A percentile compares a stretch with the other conserved stretches of the same genome.
These are phyloP conservation scores for Phalloptychus januarius DNA, from an alignment of 2,797 vertebrate genomes.

Conservation along the genomic window DNA sequence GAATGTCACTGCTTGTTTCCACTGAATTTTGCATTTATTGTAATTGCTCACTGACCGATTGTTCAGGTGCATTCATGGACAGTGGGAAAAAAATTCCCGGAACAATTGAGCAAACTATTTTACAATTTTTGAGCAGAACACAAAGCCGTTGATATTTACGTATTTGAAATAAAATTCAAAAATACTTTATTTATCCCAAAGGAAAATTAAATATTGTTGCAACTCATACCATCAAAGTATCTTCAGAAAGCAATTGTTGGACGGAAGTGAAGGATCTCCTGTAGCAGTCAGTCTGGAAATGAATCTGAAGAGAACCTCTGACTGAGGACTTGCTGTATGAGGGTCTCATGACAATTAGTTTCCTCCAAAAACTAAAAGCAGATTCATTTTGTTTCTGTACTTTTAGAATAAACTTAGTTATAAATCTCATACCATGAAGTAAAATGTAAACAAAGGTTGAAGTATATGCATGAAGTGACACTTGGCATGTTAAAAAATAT, in stretches of 20 bases:
- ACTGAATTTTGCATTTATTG: not conserved
- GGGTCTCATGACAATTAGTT: not conserved
- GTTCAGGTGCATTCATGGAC: not conserved
- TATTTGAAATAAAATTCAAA: not conserved
- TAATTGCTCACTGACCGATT: not conserved
- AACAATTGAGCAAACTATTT: not conserved
- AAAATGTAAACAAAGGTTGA: not conserved
- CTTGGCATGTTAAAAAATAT: not conserved
- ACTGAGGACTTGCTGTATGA: not conserved
- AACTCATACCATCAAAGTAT: not conserved
- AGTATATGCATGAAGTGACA: not conserved
- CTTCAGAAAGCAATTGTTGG: too few relatives aligned
- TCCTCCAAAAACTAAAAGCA: not conserved
- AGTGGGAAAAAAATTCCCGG: not conserved
- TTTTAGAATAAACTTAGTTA: not conserved
- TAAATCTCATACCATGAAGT: not conserved
- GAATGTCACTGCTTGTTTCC: not conserved
- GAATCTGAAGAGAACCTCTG: not conserved
- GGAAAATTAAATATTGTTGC: not conserved
- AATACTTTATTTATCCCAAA: too few relatives aligned
- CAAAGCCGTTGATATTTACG: not conserved
- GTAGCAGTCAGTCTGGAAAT: not conserved
- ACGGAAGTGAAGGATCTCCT: not conserved
- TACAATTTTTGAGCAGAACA: not conserved
- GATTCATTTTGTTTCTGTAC: not conserved